Evolutionary conservation across 1,140 invertebrate genomes (phyloP).

Genomic region (Ladona fulva): DNA sequence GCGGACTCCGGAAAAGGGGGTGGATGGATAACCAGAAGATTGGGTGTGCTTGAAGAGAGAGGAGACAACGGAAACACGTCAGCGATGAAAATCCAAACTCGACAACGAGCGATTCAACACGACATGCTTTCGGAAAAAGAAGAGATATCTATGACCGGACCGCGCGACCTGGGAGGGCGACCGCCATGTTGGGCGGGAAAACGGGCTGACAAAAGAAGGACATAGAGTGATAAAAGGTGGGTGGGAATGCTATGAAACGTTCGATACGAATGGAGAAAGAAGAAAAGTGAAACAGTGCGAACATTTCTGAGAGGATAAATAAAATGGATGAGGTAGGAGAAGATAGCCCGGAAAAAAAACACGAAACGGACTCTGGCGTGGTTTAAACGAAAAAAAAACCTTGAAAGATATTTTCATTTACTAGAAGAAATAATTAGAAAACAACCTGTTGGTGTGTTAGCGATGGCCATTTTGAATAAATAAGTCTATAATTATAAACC

Average conservation of each 20-base stretch:
- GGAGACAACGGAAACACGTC: slow-evolving; percentile 1
- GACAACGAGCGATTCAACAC: neutral
- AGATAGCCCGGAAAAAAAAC: neutral
- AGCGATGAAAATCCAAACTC: neutral
- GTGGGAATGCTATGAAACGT: neutral
- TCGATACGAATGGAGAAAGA: neutral
- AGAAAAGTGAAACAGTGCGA: neutral
- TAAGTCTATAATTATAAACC: too few relatives aligned
- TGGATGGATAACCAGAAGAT: neutral
- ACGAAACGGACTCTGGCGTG: neutral
- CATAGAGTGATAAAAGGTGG: neutral
- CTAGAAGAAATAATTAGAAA: too few relatives aligned
- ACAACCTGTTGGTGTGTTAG: too few relatives aligned
- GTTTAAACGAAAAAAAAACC: too few relatives aligned
- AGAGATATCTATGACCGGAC: neutral
- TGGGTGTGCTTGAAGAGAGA: neutral
- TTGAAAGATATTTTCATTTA: too few relatives aligned
- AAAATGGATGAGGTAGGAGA: neutral
- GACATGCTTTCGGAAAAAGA: neutral
- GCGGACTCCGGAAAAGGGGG: neutral
- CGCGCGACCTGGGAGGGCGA: neutral
- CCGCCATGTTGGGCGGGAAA: slow-evolving; percentile 1
- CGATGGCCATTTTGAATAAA: too few relatives aligned
- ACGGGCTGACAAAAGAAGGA: slow-evolving; percentile 8
- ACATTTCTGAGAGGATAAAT: neutral